A percentile compares a stretch with the other conserved stretches of the same genome.
Conservation (phyloP, 1,140 invertebrate genomes). For the Papilio dardanus region DNA sequence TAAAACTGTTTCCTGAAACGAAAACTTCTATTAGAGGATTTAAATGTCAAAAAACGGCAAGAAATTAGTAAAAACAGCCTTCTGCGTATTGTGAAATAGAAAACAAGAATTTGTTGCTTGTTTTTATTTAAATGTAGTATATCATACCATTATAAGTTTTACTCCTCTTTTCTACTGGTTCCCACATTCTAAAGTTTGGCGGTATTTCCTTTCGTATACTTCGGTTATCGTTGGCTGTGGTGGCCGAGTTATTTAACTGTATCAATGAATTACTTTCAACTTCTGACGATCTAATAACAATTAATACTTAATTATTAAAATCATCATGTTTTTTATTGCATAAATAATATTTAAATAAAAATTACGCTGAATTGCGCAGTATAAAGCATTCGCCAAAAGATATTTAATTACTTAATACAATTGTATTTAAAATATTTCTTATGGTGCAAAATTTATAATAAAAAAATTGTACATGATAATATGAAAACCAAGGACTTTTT, state of each 20-base stretch:
- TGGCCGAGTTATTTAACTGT: conserved; percentile 38
- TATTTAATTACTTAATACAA: too few species aligned
- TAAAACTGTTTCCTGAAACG: conserved; percentile 50
- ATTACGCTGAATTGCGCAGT: too few species aligned
- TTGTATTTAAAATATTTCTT: neutral
- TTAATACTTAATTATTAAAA: neutral
- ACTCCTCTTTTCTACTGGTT: conserved; percentile 50
- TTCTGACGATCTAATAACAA: conserved; percentile 15
- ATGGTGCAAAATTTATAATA: too few species aligned
- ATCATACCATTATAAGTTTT: conserved; percentile 47
- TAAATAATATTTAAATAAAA: neutral
- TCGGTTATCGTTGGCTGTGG: conserved; percentile 29
- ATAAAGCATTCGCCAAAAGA: too few species aligned
- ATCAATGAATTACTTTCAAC: conserved; percentile 35
- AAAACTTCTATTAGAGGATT: conserved; percentile 21
- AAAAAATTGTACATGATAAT: too few species aligned
- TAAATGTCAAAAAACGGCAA: too few species aligned
- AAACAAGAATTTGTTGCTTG: too few species aligned
- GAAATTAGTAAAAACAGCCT: too few species aligned
- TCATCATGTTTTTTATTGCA: conserved; percentile 5
- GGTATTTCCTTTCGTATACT: conserved; percentile 49
- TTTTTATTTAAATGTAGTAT: neutral
- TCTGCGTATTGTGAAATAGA: too few species aligned
- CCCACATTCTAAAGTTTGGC: conserved; percentile 66
- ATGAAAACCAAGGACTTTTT: too few species aligned